These are phyloP conservation scores for Catostylus mosaicus DNA, from an alignment of 30 jellyfish, hydroid and myxozoan genomes.

Conservation along the genomic window DNA sequence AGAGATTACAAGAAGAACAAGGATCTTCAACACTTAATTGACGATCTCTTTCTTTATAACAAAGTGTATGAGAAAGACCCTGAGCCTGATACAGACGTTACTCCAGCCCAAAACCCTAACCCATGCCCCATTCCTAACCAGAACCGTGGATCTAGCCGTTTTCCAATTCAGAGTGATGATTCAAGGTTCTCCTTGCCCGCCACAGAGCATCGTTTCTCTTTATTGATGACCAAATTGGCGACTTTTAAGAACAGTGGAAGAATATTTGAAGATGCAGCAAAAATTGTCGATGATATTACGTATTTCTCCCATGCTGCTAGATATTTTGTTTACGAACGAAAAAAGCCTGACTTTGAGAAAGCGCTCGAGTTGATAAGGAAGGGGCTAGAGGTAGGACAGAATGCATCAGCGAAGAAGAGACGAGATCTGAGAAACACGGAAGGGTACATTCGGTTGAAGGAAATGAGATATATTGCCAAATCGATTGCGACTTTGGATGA, in stretches of 20 bases:
- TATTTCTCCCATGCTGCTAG: conserved; percentile 53
- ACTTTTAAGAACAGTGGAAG: conserved; percentile 10
- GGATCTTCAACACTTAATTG: conserved; percentile 8
- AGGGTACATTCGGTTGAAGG: conserved; percentile 29
- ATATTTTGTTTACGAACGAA: background rate
- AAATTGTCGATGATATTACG: conserved; percentile 24
- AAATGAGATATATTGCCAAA: conserved; percentile 9
- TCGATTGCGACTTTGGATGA: background rate
- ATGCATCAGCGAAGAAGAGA: conserved; percentile 1
- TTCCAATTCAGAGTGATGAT: background rate
- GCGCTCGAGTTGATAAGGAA: conserved; percentile 12
- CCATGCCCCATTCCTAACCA: no score
- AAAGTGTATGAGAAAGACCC: conserved; percentile 27
- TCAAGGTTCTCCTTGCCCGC: background rate
- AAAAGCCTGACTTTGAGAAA: conserved; percentile 13
- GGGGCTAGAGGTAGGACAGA: conserved; percentile 24
- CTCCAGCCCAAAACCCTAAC: no score
- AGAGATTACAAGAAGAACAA: conserved; percentile 9
- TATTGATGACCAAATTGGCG: background rate
- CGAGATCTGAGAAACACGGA: conserved; percentile 31
- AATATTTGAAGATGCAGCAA: conserved; percentile 57
- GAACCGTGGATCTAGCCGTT: no score
- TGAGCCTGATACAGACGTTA: background rate
- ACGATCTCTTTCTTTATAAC: conserved; percentile 43
- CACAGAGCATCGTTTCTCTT: background rate